Evolutionary conservation across 1,140 invertebrate species (phyloP).

Genomic region (Leptinotarsa lineolata): DNA sequence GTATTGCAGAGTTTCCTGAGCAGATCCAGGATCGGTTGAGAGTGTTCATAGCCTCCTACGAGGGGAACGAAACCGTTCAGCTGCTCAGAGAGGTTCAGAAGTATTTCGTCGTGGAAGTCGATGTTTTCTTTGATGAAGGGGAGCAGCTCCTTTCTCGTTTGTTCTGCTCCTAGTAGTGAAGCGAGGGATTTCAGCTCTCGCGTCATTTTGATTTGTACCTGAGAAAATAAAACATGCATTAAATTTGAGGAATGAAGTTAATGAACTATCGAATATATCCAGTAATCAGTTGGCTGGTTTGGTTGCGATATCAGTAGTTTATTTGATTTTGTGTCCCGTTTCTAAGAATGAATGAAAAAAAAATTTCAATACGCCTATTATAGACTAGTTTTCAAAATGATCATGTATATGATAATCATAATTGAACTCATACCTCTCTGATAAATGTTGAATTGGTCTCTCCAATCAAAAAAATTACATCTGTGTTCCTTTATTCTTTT

Average conservation of each 20-base stretch:
- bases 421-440: too few species aligned
- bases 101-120: slow-evolving; percentile 44
- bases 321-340: too few species aligned
- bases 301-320: not conserved
- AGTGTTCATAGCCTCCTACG: slow-evolving; percentile 47
- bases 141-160: slow-evolving; percentile 45
- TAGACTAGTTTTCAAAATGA: too few species aligned
- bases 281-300: not conserved
- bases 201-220: slow-evolving; percentile 45
- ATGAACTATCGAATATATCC: too few species aligned
- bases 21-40: slow-evolving; percentile 41
- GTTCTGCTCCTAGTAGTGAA: slow-evolving; percentile 39
- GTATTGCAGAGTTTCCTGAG: slow-evolving; percentile 40
- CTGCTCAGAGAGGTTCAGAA: slow-evolving; percentile 43
- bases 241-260: too few species aligned
- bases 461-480: too few species aligned
- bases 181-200: slow-evolving; percentile 42
- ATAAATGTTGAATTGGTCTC: too few species aligned
- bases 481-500: too few species aligned
- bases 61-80: slow-evolving; percentile 45
- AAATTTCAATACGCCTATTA: too few species aligned
- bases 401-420: too few species aligned
- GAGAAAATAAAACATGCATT: slow-evolving; percentile 10
- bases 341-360: too few species aligned
- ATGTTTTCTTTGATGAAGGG: slow-evolving; percentile 39